These are phyloP conservation scores for Xanthia togata DNA, from an alignment of 2,888 invertebrate genomes.

Conservation along the genomic window DNA sequence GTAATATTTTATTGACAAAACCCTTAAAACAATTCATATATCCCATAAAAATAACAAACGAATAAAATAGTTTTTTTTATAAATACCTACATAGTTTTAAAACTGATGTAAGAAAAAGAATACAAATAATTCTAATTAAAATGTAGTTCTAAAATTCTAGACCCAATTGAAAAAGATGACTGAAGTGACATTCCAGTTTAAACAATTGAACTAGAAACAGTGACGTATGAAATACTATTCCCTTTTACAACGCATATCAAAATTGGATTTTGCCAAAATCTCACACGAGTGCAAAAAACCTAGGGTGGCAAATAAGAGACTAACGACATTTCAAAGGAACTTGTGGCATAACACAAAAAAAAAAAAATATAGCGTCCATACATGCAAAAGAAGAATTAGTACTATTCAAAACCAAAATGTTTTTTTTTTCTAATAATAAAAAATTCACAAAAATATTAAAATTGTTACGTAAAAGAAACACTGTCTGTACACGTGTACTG, in stretches of 20 bases:
- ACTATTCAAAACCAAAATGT: no score
- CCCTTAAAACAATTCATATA: background rate
- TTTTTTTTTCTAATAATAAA: no score
- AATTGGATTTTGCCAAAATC: constrained; percentile 18
- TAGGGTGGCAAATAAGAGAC: constrained; percentile 2
- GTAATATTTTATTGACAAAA: background rate
- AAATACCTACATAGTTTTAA: background rate
- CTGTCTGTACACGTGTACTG: no score
- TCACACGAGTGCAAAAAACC: background rate
- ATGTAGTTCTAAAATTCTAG: background rate
- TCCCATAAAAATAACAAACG: background rate
- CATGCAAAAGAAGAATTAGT: no score
- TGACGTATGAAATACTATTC: background rate
- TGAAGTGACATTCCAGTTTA: background rate
- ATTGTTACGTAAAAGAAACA: no score
- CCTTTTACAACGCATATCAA: background rate
- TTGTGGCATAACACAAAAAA: background rate
- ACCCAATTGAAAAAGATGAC: background rate
- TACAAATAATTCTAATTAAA: background rate
- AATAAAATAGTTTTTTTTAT: background rate
- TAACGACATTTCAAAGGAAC: constrained; percentile 6
- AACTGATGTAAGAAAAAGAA: background rate
- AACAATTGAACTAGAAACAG: constrained; percentile 5
- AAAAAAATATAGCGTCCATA: background rate
- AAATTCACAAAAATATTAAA: no score